Base-by-base conservation (phyloP, 1,140 invertebrate species). In the Linepithema humile region DNA sequence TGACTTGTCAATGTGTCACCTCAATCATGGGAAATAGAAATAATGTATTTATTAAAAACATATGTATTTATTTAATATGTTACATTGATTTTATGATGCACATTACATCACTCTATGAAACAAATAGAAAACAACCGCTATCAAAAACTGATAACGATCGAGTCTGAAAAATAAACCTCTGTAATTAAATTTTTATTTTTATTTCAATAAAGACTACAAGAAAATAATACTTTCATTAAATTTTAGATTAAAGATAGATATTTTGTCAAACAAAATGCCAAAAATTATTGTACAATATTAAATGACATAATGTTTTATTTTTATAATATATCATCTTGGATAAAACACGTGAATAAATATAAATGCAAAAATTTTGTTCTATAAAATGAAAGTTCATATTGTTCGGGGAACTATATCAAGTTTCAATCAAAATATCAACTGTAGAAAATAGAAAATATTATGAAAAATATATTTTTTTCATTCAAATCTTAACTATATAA, bases 1-100 rank as follows among this genome's bases (percentile, higher is more conserved):
- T 48, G n/a, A 15, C 50, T 38, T 7, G 1, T 59, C 10, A 9
- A 20, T 45, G 7, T n/a, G 20, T 32, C n/a, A 15, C 35, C n/a
- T 83, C 20, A 45, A 17, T 15, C 0, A 10, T 53, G n/a, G 2
- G 40, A 32, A 70, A 7, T 45, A 20, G 1, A 2, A 82, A 38
- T 55, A 65, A 50, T 70, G 55, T 1, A 43, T 50, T 69, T 53
- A 43, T n/a, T 12, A 70, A 78, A 65, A 84, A 69, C 23, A 48
- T 84, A 85, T 67, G 50, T 67, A 70, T 65, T 77, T 64, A 84
- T 74, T 67, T 48, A 26, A 7, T 70, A 74, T 78, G 17, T 83
- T 83, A 88, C 64, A 86, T 50, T n/a, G 32, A 78, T 20, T 43
- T 53, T 84, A 72, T 74, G 29, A 73, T 87, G 43, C 83, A 86